phyloP scores from a whole-genome alignment of 2,888 invertebrate genomes.

The Eristalis pertinax region DNA sequence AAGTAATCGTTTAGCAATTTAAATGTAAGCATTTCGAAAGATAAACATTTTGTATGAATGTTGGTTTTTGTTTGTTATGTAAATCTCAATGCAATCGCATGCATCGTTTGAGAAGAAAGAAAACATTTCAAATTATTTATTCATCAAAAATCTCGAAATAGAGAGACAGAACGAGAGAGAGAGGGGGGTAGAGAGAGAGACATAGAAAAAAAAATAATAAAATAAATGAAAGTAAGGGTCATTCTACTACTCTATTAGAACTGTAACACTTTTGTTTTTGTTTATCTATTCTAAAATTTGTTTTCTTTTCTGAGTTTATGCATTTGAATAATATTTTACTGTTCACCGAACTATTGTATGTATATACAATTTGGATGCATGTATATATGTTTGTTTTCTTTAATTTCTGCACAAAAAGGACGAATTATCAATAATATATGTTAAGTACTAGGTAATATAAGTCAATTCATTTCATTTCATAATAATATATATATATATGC shows the following conservation, averaged over 20 bases:
- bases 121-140: background rate
- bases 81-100: constrained; percentile 35
- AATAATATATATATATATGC: constrained; percentile 1
- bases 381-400: constrained; percentile 12
- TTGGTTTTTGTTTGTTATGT: constrained; percentile 6
- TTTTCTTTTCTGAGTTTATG: background rate
- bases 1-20: constrained; percentile 29
- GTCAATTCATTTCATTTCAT: constrained; percentile 34
- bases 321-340: constrained; percentile 1
- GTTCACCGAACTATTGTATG: background rate
- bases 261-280: constrained; percentile 29
- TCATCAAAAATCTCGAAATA: background rate
- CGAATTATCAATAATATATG: constrained; percentile 63
- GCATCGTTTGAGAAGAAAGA: constrained; percentile 18
- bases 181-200: background rate
- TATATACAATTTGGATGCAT: constrained; percentile 14
- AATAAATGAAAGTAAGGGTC: background rate
- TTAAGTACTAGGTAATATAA: constrained; percentile 57
- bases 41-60: background rate
- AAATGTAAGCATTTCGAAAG: constrained; percentile 25
- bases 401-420: constrained; percentile 59
- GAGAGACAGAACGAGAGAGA: too few species aligned
- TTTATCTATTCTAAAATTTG: constrained; percentile 11
- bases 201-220: background rate
- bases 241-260: constrained; percentile 25